Percentiles rank a stretch among this genome's conserved stretches.
These are phyloP conservation scores for Loris lydekkerianus DNA, from an alignment of 2,797 vertebrate genomes.

Conservation along the genomic window DNA sequence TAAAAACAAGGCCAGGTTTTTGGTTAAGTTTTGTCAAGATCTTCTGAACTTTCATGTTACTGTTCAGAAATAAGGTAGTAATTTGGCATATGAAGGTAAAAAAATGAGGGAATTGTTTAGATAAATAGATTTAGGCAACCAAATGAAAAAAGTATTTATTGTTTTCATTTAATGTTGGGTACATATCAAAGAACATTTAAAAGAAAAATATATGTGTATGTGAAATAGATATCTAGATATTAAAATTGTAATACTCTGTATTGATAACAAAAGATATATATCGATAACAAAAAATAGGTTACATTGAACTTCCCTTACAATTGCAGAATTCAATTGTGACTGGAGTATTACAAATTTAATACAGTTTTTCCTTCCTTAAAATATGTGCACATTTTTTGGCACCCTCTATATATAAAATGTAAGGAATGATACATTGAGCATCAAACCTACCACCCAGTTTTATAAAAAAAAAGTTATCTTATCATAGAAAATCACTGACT, in stretches of 20 bases:
- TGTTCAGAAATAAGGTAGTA: slow-evolving; percentile 40
- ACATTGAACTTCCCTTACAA: too few species aligned
- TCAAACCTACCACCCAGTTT: background rate
- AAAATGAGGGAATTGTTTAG: slow-evolving; percentile 32
- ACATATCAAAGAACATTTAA: slow-evolving; percentile 31
- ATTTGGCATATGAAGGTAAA: slow-evolving; percentile 37
- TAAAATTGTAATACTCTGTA: too few species aligned
- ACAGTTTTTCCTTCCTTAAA: too few species aligned
- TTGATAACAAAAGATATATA: too few species aligned
- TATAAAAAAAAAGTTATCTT: background rate
- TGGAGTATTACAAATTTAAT: too few species aligned
- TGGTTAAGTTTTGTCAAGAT: slow-evolving; percentile 31
- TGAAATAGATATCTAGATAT: background rate
- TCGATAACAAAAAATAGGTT: too few species aligned
- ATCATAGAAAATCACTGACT: background rate
- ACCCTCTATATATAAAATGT: background rate
- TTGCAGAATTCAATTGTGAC: too few species aligned
- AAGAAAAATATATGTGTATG: background rate
- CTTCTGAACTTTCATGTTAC: slow-evolving; percentile 31
- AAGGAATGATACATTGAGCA: background rate
- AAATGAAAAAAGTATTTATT: slow-evolving; percentile 30
- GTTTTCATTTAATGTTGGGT: slow-evolving; percentile 46
- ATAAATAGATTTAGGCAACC: slow-evolving; percentile 5
- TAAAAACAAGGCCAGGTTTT: background rate
- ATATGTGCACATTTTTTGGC: too few species aligned